phyloP scores from a whole-genome alignment of 2,888 invertebrate genomes.

The Erpobdella octoculata region DNA sequence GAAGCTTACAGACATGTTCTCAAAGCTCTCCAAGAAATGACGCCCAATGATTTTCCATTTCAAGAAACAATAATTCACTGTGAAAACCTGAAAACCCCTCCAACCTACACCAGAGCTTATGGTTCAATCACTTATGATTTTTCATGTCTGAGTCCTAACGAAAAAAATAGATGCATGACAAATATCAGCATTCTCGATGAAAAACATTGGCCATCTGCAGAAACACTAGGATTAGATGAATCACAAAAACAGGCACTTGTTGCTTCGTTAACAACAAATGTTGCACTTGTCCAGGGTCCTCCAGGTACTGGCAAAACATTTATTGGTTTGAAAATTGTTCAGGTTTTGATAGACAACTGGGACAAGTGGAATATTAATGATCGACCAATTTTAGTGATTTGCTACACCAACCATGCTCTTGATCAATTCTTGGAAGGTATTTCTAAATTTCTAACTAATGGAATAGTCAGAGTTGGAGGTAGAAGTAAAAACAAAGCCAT shows the following conservation, averaged over 20 bases:
- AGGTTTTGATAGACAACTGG: slow-evolving; percentile 59
- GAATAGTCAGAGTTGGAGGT: slow-evolving; percentile 45
- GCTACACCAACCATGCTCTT: slow-evolving; percentile 51
- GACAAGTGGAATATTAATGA: slow-evolving; percentile 45
- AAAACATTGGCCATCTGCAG: slow-evolving; percentile 42
- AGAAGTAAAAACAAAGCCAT: slow-evolving; percentile 41
- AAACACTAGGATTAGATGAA: slow-evolving; percentile 41
- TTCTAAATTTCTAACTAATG: slow-evolving; percentile 40
- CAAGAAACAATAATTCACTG: slow-evolving; percentile 62
- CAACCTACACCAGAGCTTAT: too few relatives aligned
- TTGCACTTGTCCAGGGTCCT: slow-evolving; percentile 58
- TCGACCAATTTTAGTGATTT: slow-evolving; percentile 48
- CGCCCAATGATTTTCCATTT: slow-evolving; percentile 60
- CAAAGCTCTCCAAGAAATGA: slow-evolving; percentile 61
- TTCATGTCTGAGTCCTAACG: too few relatives aligned
- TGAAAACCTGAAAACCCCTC: slow-evolving; percentile 44
- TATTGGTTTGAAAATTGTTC: slow-evolving; percentile 67
- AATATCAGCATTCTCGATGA: too few relatives aligned
- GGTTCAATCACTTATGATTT: too few relatives aligned
- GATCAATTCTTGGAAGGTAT: slow-evolving; percentile 52
- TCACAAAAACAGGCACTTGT: slow-evolving; percentile 45
- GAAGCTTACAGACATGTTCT: slow-evolving; percentile 72
- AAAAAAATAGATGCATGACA: too few relatives aligned
- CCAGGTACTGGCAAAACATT: slow-evolving; percentile 81
- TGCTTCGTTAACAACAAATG: slow-evolving; percentile 45